These are phyloP conservation scores for Lordiphosa mommai DNA, from an alignment of 1,140 invertebrate species.

Conservation along the genomic window DNA sequence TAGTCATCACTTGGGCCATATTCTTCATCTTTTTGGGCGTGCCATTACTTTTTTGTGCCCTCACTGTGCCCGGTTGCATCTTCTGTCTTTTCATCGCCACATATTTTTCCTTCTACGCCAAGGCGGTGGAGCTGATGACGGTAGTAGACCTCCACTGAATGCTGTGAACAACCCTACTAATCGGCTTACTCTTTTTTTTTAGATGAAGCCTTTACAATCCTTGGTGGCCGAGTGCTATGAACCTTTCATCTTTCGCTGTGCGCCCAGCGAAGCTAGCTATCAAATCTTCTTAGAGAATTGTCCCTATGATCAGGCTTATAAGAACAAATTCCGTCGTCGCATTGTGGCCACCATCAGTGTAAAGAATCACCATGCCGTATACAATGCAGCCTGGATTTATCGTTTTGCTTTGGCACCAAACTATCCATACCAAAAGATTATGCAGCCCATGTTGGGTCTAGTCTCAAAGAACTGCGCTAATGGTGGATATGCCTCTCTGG, in stretches of 20 bases:
- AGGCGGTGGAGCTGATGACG: constrained; percentile 68
- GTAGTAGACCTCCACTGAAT: constrained; percentile 12
- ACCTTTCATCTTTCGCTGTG: constrained; percentile 68
- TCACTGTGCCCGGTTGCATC: constrained; percentile 69
- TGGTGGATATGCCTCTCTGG: constrained; percentile 58
- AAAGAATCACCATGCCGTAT: constrained; percentile 66
- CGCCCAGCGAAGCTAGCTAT: constrained; percentile 66
- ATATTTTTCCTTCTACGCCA: constrained; percentile 73
- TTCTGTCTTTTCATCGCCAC: constrained; percentile 67
- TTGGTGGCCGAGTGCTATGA: constrained; percentile 76
- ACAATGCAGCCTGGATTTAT: constrained; percentile 77
- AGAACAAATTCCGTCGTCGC: constrained; percentile 64
- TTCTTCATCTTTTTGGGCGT: constrained; percentile 78
- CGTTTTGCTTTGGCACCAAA: constrained; percentile 65
- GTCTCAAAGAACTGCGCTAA: constrained; percentile 53
- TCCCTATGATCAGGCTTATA: constrained; percentile 48
- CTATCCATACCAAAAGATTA: constrained; percentile 70
- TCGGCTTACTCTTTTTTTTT: neutral
- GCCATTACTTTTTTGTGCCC: constrained; percentile 67
- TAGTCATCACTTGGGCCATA: constrained; percentile 79
- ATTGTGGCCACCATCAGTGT: constrained; percentile 66
- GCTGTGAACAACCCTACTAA: neutral
- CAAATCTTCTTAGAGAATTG: constrained; percentile 65
- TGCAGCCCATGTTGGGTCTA: constrained; percentile 62
- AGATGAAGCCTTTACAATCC: constrained; percentile 65